Evolutionary conservation across 1,140 invertebrate species (phyloP), one percentile per base, ranked within the genome.

Genomic region (Drosophila ananassae): DNA sequence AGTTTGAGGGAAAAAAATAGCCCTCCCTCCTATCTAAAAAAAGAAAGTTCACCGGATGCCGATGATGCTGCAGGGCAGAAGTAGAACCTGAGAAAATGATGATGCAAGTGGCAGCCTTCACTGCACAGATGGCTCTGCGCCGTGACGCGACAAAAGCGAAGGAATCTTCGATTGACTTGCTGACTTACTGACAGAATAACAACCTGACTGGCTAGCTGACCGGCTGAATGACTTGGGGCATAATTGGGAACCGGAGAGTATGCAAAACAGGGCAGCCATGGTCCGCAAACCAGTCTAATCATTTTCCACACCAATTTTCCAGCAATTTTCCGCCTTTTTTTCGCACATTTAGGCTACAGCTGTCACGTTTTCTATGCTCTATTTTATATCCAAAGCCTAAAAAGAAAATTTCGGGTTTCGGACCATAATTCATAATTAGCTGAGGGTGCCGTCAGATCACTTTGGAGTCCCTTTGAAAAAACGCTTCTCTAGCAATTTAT

Each of bases 311-410:
- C n/a, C 41, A 44, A 44, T 44, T 44, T 44, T 37, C 48, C 28
- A 32, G 60, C 83, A 78, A 85, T 85, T 85, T 81, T 61, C 48
- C 44, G 47, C 78, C 76, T 67, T 87, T 85, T 85, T 85, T 85
- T 87, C 83, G 75, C 82, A 82, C 83, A 89, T 87, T 85, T 82
- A 71, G 74, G 82, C 82, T 82, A 87, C 78, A 76, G 83, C 82
- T 78, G 74, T 79, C 82, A 76, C 78, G 77, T 85, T 85, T 63
- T 44, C 17, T 54, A 48, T 57, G 66, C 32, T 37, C 32, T 24
- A 50, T 8, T 44, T 32, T 28, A 32, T 13, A 52, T n/a, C 30
- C 30, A 17, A 8, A 32, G 48, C 21, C 3, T 10, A n/a, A 37
- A n/a, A 37, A 37, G 34, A 37, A 12, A 44, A 44, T 17, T n/a